phyloP scores from a whole-genome alignment of 1,140 invertebrate genomes.

The Listronotus oregonensis region DNA sequence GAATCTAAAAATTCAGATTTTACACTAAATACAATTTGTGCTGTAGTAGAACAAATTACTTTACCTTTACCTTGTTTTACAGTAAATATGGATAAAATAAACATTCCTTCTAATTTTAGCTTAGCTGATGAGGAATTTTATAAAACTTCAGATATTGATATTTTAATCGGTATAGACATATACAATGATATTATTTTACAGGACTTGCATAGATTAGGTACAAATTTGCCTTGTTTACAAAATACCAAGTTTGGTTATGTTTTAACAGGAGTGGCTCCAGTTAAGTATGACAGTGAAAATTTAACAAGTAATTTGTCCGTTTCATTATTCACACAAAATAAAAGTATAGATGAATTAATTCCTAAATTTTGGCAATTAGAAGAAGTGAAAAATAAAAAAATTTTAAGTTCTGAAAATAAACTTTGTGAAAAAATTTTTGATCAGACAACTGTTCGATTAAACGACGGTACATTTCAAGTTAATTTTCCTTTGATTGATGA shows the following conservation, averaged over 20 bases:
- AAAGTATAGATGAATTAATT: too few relatives aligned
- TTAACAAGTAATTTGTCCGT: too few relatives aligned
- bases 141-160: constrained; percentile 7
- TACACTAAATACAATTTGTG: not conserved
- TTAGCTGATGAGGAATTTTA: constrained; percentile 14
- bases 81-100: not conserved
- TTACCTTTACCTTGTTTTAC: not conserved
- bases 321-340: too few relatives aligned
- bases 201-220: constrained; percentile 10
- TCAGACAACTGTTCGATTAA: too few relatives aligned
- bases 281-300: too few relatives aligned
- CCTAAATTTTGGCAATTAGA: too few relatives aligned
- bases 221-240: constrained; percentile 3
- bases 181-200: constrained; percentile 4
- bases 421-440: too few relatives aligned
- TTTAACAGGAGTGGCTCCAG: not conserved
- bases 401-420: too few relatives aligned
- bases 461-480: too few relatives aligned
- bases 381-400: too few relatives aligned
- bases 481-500: too few relatives aligned
- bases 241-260: constrained; percentile 16
- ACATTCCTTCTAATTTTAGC: not conserved
- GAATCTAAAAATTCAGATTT: not conserved
- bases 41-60: not conserved
- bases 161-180: constrained; percentile 11